Percentiles rank a stretch among this genome's conserved stretches.
phyloP scores from a whole-genome alignment of 2,113 vertebrate species.

The Microcebus jonahi region DNA sequence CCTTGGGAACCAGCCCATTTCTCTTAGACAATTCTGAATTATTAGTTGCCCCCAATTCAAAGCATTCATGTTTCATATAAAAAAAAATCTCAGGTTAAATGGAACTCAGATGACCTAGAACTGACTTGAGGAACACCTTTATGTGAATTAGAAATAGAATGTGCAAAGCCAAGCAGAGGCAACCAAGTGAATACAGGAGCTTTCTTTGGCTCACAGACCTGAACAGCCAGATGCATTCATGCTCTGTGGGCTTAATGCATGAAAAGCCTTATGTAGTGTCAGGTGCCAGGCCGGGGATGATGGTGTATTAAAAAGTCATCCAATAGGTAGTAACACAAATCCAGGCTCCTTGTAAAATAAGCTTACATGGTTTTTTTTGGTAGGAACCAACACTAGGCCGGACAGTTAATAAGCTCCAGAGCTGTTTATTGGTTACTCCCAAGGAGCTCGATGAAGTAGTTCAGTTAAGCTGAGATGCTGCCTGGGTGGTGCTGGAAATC shows the following conservation, averaged over 20 bases:
- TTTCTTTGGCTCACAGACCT: conserved; percentile 65
- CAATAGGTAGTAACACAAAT: conserved; percentile 67
- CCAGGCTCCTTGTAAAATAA: conserved; percentile 73
- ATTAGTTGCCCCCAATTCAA: not conserved
- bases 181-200: not conserved
- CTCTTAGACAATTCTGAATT: not conserved
- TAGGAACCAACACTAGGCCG: not conserved
- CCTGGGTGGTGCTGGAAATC: conserved; percentile 26
- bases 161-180: not conserved
- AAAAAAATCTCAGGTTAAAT: not conserved
- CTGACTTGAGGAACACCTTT: conserved; percentile 38
- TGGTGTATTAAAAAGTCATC: conserved; percentile 62
- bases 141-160: not conserved
- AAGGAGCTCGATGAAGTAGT: conserved; percentile 39
- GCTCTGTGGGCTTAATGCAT: conserved; percentile 20
- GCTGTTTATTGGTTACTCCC: conserved; percentile 64
- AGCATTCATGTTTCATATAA: not conserved
- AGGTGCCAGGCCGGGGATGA: conserved; percentile 61
- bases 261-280: conserved; percentile 62
- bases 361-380: conserved; percentile 67
- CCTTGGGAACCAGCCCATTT: not conserved
- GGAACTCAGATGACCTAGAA: conserved; percentile 2
- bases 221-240: conserved; percentile 47
- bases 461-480: conserved; percentile 36
- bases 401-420: conserved; percentile 64